Base-by-base conservation (phyloP, 2,113 vertebrate genomes). In the Passer montanus region DNA sequence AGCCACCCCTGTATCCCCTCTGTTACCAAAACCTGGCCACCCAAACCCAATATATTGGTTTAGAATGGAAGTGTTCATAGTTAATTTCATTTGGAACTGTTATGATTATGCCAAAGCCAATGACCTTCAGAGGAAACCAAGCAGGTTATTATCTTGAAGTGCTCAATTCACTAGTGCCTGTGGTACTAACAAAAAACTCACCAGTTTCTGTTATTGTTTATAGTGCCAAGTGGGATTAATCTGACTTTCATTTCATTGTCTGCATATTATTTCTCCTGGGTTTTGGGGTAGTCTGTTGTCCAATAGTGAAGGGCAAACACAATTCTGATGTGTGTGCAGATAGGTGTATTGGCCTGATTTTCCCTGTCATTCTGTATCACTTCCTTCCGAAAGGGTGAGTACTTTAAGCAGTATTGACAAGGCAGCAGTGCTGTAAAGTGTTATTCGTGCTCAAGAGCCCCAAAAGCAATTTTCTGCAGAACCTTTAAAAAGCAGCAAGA, bases 331-430 rank as follows among this genome's bases (percentile, higher is more conserved):
- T 64, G 43, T 84, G 75, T 90, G 39, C 19, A 89, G 35, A 58
- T 16, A 55, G 16, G 7, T 59, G 70, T 52, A 52, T 37, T 84
- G 27, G 70, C 59, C 58, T 47, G 35, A 52, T 67, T 78, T 81
- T 23, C 26, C 49, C 62, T 64, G 20, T 60, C 52, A 28, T 92
- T 18, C 52, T 64, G 20, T 78, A 85, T 49, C 44, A 56, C 39
- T 87, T 87, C 56, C 20, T 81, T 89, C n/a, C 41, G 52, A 53
- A 60, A 24, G 39, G 20, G 3, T 72, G 56, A 46, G 44, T 84
- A 64, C 78, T 92, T 86, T 96, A 91, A 92, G 8, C 37, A 60
- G 15, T 72, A 92, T 30, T 89, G 86, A 92, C 89, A 82, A 78
- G 60, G 60, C 47, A 92, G 37, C 15, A 44, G 44, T 4, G 13